These are phyloP conservation scores for Polyploca ridens DNA, from an alignment of 2,888 invertebrate species.

Conservation along the genomic window DNA sequence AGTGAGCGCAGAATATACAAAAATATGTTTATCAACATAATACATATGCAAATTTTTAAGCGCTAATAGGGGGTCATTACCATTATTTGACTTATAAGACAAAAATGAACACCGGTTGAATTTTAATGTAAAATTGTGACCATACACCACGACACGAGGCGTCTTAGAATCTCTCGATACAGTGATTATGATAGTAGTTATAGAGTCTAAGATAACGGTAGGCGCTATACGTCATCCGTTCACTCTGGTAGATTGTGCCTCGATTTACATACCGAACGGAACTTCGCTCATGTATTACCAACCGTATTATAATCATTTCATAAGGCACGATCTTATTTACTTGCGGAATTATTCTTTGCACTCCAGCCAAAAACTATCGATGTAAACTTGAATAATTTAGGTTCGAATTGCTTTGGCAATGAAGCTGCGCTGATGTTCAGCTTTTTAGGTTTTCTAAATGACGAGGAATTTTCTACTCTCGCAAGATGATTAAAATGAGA, in stretches of 20 bases:
- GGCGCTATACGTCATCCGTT: constrained; percentile 18
- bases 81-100: not conserved
- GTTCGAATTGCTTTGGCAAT: not conserved
- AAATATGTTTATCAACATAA: not conserved
- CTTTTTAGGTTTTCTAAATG: not conserved
- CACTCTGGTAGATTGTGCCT: constrained; percentile 26
- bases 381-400: not conserved
- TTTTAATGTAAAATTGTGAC: not conserved
- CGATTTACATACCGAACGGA: constrained; percentile 46
- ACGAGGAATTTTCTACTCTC: not conserved
- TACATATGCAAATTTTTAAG: not conserved
- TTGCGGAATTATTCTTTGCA: not conserved
- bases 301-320: constrained; percentile 18
- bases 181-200: constrained; percentile 11
- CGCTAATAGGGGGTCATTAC: not conserved
- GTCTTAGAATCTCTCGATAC: constrained; percentile 5
- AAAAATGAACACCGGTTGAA: not conserved
- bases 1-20: not conserved
- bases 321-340: constrained; percentile 1
- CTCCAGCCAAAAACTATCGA: not conserved
- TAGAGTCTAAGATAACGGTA: constrained; percentile 20
- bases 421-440: not conserved
- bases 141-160: not conserved
- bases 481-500: no score
- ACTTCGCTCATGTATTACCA: constrained; percentile 26